A percentile compares a stretch with the other conserved stretches of the same genome.
Evolutionary conservation across 2,888 invertebrate species (phyloP).

Genomic region (Heliconius ismenius): DNA sequence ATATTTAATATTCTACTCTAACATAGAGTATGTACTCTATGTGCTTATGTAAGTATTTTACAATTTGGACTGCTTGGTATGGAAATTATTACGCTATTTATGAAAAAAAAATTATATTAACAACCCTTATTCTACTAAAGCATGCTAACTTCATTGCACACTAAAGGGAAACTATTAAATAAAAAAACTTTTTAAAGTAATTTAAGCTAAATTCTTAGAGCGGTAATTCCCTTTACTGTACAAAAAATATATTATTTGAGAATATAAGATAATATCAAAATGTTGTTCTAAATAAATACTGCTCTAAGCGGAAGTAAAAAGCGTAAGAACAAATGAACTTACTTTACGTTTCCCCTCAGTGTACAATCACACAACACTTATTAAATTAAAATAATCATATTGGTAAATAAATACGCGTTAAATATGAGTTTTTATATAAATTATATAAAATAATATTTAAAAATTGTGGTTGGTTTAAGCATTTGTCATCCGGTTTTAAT

Average conservation of each 20-base stretch:
- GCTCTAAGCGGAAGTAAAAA: slow-evolving; percentile 73
- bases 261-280: slow-evolving; percentile 50
- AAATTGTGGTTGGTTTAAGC: no score
- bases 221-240: slow-evolving; percentile 81
- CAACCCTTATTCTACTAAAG: slow-evolving; percentile 38
- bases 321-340: slow-evolving; percentile 69
- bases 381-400: background rate
- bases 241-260: slow-evolving; percentile 50
- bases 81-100: background rate
- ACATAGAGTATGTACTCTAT: no score
- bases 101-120: background rate
- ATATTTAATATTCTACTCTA: background rate
- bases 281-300: slow-evolving; percentile 63
- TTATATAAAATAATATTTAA: no score
- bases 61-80: background rate
- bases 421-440: no score
- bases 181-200: slow-evolving; percentile 37
- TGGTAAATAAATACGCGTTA: slow-evolving; percentile 7
- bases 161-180: slow-evolving; percentile 74
- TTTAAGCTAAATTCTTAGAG: slow-evolving; percentile 65
- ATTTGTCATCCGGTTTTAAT: no score
- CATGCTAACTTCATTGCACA: slow-evolving; percentile 77
- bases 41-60: no score
- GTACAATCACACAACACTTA: slow-evolving; percentile 71
- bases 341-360: slow-evolving; percentile 79